These are phyloP conservation scores for Rhopalosiphum padi DNA, from an alignment of 1,140 invertebrate genomes.

Conservation along the genomic window DNA sequence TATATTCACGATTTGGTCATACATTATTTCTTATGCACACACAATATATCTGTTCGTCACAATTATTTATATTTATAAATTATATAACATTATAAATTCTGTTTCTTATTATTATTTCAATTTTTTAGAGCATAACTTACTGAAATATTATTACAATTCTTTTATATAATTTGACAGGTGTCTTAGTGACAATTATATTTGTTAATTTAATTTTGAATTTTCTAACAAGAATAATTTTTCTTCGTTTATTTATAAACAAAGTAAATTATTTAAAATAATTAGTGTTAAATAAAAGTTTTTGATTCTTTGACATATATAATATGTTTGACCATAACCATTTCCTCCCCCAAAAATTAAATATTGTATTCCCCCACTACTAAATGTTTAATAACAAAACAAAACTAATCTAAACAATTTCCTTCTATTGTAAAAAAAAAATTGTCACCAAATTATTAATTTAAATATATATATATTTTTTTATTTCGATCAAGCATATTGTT, in stretches of 20 bases:
- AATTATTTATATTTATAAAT: not conserved
- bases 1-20: not conserved
- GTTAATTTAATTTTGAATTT: no score
- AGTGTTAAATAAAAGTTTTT: not conserved
- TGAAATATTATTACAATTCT: no score
- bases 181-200: no score
- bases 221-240: no score
- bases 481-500: no score
- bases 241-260: not conserved
- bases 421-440: no score
- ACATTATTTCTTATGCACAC: not conserved
- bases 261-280: not conserved
- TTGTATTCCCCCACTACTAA: not conserved
- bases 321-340: not conserved
- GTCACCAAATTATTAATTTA: no score
- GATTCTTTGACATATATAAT: not conserved
- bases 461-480: no score
- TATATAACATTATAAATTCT: not conserved
- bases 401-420: not conserved
- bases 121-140: no score
- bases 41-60: not conserved
- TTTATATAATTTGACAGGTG: no score
- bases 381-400: not conserved
- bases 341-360: not conserved
- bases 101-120: no score